Percentiles rank a stretch among this genome's conserved stretches.
Conservation (phyloP, 2,113 vertebrate species). For the Dasyornis broadbenti region DNA sequence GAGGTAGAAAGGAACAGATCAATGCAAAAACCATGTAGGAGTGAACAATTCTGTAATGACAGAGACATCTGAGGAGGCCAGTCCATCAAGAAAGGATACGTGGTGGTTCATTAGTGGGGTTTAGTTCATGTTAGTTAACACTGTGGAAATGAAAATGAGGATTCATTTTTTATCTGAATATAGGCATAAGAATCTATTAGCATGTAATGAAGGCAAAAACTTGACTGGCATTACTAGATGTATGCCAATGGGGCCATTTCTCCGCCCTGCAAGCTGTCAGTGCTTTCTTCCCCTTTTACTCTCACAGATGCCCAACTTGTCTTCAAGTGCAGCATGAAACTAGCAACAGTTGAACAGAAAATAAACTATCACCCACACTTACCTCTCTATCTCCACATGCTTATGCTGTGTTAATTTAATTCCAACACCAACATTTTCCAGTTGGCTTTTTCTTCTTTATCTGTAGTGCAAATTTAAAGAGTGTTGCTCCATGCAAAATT, state of each 20-base stretch:
- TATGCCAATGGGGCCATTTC: neutral
- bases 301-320: neutral
- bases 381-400: neutral
- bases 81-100: neutral
- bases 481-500: neutral
- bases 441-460: neutral
- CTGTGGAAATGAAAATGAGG: neutral
- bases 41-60: neutral
- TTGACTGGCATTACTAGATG: neutral
- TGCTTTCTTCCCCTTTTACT: neutral
- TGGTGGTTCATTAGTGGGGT: neutral
- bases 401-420: neutral
- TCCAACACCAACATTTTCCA: neutral
- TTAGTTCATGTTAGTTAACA: neutral
- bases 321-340: neutral
- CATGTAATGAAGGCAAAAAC: neutral
- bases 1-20: neutral
- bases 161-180: neutral
- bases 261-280: neutral
- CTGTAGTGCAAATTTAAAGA: neutral
- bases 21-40: neutral
- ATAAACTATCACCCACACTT: neutral
- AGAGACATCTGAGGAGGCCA: neutral
- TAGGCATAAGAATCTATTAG: neutral
- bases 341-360: neutral